Evolutionary conservation across 2,888 invertebrate genomes (phyloP).

Genomic region (Hemicrepidius hirtus): DNA sequence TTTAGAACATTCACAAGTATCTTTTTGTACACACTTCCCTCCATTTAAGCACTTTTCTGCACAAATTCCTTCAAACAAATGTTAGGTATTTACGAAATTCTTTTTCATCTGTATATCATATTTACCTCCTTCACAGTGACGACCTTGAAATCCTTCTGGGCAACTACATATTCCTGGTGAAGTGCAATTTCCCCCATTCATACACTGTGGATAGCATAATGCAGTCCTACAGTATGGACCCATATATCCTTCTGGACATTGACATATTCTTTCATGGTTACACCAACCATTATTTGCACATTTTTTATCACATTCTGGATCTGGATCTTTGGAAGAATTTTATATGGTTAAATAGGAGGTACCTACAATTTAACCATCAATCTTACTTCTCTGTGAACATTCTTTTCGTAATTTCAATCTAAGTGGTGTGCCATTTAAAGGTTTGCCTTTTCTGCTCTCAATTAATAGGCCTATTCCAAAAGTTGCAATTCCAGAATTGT

Average conservation of each 20-base stretch:
- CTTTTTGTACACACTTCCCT: constrained; percentile 95
- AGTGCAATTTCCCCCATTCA: constrained; percentile 94
- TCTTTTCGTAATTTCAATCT: constrained; percentile 92
- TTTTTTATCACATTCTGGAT: constrained; percentile 91
- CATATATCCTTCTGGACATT: constrained; percentile 93
- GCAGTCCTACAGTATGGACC: constrained; percentile 93
- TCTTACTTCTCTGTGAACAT: constrained; percentile 94
- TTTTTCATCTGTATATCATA: constrained; percentile 57
- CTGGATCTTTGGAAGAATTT: constrained; percentile 78
- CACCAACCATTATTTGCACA: constrained; percentile 91
- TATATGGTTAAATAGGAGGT: constrained; percentile 22
- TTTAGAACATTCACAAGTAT: constrained; percentile 92
- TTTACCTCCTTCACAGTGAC: constrained; percentile 95
- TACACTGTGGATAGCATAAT: constrained; percentile 92
- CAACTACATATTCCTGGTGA: constrained; percentile 93
- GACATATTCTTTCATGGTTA: constrained; percentile 88
- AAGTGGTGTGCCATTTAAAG: constrained; percentile 90
- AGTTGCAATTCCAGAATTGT: constrained; percentile 90
- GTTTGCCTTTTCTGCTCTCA: constrained; percentile 85
- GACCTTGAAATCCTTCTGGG: constrained; percentile 91
- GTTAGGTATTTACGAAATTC: background rate
- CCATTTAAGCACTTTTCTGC: constrained; percentile 93
- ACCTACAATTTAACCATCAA: constrained; percentile 59
- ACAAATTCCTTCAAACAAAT: constrained; percentile 87
- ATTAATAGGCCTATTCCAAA: constrained; percentile 91